Evolutionary conservation across 2,113 vertebrate species (phyloP).

Genomic region (Alectura lathami): DNA sequence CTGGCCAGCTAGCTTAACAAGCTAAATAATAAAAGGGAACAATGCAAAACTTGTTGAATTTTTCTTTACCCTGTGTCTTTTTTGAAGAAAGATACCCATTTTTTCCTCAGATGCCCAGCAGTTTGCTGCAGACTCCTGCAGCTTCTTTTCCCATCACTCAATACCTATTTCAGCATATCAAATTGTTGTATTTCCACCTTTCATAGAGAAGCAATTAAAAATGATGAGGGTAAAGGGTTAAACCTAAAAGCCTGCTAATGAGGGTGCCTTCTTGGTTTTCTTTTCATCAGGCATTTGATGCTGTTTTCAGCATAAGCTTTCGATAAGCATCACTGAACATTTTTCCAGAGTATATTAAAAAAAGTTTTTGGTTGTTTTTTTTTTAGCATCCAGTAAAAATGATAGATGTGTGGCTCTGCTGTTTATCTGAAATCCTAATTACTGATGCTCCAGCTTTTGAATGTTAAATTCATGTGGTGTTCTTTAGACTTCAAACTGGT

Average conservation of each 20-base stretch:
- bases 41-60: conserved; percentile 18
- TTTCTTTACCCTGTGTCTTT: background rate
- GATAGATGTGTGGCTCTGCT: conserved; percentile 46
- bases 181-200: background rate
- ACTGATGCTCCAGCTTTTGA: conserved; percentile 4
- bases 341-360: conserved; percentile 44
- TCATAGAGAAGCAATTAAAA: conserved; percentile 72
- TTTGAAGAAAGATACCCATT: background rate
- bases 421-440: conserved; percentile 61
- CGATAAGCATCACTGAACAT: conserved; percentile 62
- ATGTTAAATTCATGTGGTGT: background rate
- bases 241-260: conserved; percentile 55
- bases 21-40: conserved; percentile 43
- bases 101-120: conserved; percentile 26
- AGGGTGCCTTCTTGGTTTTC: conserved; percentile 27
- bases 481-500: conserved; percentile 38
- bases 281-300: conserved; percentile 52
- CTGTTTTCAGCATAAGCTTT: conserved; percentile 36
- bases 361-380: background rate
- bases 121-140: conserved; percentile 12
- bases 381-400: conserved; percentile 32
- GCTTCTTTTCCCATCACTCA: background rate
- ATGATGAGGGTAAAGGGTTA: conserved; percentile 71
- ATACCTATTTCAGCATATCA: background rate
- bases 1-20: conserved; percentile 55